Evolutionary conservation across 2,113 vertebrate genomes (phyloP).

Genomic region (Dromas ardeola): DNA sequence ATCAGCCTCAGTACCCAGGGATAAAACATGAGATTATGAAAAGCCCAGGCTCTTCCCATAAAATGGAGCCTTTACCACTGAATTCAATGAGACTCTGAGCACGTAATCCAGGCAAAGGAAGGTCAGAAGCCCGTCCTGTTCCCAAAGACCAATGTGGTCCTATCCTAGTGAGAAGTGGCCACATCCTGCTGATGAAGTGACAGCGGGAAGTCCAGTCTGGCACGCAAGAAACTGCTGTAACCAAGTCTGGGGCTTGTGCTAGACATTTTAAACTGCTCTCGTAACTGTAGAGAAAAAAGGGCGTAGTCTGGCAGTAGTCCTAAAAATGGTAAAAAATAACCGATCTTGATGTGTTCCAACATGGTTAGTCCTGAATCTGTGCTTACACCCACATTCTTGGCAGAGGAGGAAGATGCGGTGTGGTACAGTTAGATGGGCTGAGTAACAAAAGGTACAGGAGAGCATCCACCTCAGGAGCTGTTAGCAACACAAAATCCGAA

Average conservation of each 20-base stretch:
- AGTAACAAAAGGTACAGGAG: not conserved
- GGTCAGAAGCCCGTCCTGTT: not conserved
- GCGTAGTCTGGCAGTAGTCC: conserved; percentile 1
- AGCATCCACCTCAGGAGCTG: not conserved
- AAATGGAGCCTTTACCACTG: not conserved
- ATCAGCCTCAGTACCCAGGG: not conserved
- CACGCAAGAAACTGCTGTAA: not conserved
- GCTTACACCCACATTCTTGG: conserved; percentile 52
- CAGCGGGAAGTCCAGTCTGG: not conserved
- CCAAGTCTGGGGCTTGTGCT: not conserved
- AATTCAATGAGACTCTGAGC: not conserved
- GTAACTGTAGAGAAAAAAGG: not conserved
- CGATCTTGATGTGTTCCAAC: conserved; percentile 50
- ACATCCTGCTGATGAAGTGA: not conserved
- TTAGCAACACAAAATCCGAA: not conserved
- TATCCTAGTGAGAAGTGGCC: not conserved
- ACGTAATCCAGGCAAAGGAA: not conserved
- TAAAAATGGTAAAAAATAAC: conserved; percentile 1
- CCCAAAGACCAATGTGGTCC: not conserved
- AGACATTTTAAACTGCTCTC: not conserved
- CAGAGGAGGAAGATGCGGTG: not conserved
- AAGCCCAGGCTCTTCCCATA: not conserved
- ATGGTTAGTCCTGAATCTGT: not conserved
- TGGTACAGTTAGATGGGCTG: not conserved
- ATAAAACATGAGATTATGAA: not conserved